Percentiles rank a stretch among this genome's conserved stretches.
phyloP scores from a whole-genome alignment of 2,888 invertebrate species.

The Flexamia atlantica region DNA sequence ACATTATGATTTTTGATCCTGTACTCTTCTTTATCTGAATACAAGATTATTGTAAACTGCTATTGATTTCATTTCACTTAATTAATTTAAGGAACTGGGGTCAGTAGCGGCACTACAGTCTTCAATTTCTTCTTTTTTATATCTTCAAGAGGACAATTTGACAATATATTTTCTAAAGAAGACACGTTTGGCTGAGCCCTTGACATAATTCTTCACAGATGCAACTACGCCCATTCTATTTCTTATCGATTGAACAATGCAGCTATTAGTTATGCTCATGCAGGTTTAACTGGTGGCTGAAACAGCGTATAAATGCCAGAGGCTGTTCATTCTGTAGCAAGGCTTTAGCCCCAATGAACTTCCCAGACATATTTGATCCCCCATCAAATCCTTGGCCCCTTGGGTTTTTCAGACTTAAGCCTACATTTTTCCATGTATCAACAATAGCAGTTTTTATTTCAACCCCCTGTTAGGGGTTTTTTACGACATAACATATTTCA shows the following conservation, averaged over 20 bases:
- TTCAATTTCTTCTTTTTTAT: conserved; percentile 52
- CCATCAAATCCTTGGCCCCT: conserved; percentile 59
- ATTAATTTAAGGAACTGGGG: no score
- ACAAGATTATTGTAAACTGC: no score
- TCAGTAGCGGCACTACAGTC: no score
- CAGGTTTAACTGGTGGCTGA: conserved; percentile 53
- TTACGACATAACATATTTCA: no score
- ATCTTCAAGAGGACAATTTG: conserved; percentile 19
- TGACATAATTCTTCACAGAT: conserved; percentile 39
- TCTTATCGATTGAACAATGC: conserved; percentile 42
- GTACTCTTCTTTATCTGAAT: no score
- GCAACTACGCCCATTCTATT: conserved; percentile 56
- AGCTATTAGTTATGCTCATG: conserved; percentile 47
- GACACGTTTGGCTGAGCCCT: conserved; percentile 50
- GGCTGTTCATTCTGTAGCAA: conserved; percentile 58
- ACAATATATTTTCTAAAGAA: conserved; percentile 3
- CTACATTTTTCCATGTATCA: conserved; percentile 21
- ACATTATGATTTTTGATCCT: no score
- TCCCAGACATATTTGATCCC: conserved; percentile 60
- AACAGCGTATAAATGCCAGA: conserved; percentile 53
- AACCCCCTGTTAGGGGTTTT: no score
- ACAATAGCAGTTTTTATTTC: conserved; percentile 54
- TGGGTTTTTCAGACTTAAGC: conserved; percentile 44
- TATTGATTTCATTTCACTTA: no score
- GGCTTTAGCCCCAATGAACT: conserved; percentile 52